phyloP scores from a whole-genome alignment of 2,888 invertebrate species.

The Podabrus alpinus region DNA sequence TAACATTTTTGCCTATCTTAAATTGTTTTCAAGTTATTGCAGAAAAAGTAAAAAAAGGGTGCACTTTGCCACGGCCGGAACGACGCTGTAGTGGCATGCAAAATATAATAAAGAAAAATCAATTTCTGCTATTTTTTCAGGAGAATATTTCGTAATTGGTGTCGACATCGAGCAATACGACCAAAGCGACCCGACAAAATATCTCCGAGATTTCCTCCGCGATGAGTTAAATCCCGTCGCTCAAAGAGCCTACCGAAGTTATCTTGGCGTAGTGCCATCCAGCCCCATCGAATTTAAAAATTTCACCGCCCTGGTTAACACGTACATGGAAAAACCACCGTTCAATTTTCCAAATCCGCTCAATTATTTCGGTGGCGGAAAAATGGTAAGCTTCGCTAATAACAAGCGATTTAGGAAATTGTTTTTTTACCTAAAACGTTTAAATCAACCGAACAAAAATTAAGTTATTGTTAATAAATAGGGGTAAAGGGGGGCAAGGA shows the following conservation, averaged over 20 bases:
- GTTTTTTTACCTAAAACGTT: neutral
- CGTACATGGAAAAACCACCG: constrained; percentile 81
- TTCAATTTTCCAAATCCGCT: constrained; percentile 87
- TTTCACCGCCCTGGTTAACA: constrained; percentile 78
- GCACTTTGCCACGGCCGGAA: no score
- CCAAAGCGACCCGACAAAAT: constrained; percentile 73
- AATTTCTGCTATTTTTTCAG: constrained; percentile 53
- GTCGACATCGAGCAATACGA: constrained; percentile 90
- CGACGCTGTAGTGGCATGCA: no score
- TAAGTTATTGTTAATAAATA: no score
- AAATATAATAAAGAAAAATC: no score
- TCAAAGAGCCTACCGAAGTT: constrained; percentile 76
- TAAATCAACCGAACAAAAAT: no score
- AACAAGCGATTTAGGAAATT: no score
- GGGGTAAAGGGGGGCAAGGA: no score
- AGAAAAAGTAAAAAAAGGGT: no score
- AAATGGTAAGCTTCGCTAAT: constrained; percentile 58
- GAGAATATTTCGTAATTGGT: constrained; percentile 94
- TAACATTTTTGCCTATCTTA: no score
- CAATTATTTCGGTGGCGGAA: constrained; percentile 72
- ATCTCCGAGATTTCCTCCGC: constrained; percentile 75
- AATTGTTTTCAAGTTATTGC: no score
- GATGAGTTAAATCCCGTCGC: constrained; percentile 65
- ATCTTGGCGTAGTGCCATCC: constrained; percentile 82
- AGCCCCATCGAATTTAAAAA: constrained; percentile 72